phyloP scores from a whole-genome alignment of 1,140 invertebrate genomes.

The Cotesia vestalis region DNA sequence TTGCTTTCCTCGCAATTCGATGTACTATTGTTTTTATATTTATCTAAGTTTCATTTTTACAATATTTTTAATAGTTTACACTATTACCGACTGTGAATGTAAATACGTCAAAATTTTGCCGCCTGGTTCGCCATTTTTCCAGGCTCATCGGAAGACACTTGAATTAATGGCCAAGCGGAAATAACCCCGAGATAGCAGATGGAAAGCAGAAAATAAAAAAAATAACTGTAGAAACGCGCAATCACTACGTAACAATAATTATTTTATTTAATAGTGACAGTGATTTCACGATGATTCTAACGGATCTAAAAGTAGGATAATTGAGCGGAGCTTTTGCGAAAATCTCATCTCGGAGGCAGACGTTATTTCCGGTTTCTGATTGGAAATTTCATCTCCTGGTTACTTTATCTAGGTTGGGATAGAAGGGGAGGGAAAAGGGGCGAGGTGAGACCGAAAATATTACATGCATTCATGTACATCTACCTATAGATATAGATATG shows the following conservation, averaged over 20 bases:
- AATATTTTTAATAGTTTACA: not conserved
- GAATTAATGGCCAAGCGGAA: no score
- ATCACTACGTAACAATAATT: no score
- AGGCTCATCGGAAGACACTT: no score
- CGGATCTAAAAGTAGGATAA: not conserved
- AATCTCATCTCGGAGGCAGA: constrained; percentile 51
- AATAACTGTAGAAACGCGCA: no score
- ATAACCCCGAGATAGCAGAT: no score
- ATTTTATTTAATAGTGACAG: not conserved
- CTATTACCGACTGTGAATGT: not conserved
- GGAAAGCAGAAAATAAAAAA: no score
- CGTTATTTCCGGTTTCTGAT: constrained; percentile 50
- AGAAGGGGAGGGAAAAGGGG: no score
- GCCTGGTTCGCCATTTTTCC: no score
- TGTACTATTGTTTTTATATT: constrained; percentile 13
- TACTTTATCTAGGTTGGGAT: constrained; percentile 23
- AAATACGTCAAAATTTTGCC: not conserved
- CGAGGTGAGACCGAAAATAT: no score
- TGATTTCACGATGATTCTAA: not conserved
- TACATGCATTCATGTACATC: no score
- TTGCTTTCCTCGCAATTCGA: constrained; percentile 23
- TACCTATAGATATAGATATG: no score
- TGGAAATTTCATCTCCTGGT: constrained; percentile 40
- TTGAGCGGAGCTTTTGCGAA: constrained; percentile 21
- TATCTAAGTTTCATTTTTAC: not conserved